Conservation (phyloP, 2,113 vertebrate genomes). For the Phycodurus eques region DNA sequence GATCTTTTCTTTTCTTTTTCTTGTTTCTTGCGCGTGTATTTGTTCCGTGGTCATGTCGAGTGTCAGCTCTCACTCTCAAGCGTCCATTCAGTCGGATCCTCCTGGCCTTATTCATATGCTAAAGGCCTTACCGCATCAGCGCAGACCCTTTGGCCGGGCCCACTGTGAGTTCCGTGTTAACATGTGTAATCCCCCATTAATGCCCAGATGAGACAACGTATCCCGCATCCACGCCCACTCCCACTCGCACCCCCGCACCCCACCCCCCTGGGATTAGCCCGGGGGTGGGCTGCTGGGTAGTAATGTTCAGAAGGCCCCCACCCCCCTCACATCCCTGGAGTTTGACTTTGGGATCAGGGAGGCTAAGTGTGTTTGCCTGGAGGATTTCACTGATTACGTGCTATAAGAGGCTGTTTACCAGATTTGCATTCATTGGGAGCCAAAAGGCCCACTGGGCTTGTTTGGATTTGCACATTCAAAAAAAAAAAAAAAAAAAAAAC, state of each 20-base stretch:
- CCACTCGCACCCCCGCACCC: constrained; percentile 48
- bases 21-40: not conserved
- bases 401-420: constrained; percentile 31
- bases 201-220: constrained; percentile 24
- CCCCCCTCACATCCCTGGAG: constrained; percentile 26
- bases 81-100: constrained; percentile 60
- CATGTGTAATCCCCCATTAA: constrained; percentile 78
- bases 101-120: constrained; percentile 76
- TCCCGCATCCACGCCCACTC: constrained; percentile 60
- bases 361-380: constrained; percentile 46
- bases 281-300: constrained; percentile 57
- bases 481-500: constrained; percentile 1
- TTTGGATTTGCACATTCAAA: constrained; percentile 4
- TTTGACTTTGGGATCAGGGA: constrained; percentile 32
- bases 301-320: constrained; percentile 55
- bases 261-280: constrained; percentile 66
- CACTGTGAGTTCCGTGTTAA: constrained; percentile 71
- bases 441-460: constrained; percentile 11
- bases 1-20: no score
- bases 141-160: constrained; percentile 65
- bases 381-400: constrained; percentile 40
- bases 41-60: constrained; percentile 20
- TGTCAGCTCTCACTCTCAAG: constrained; percentile 65
- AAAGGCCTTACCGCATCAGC: constrained; percentile 50
- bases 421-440: constrained; percentile 19